A percentile compares a stretch with the other conserved stretches of the same genome.
These are phyloP conservation scores for Microtus ochrogaster DNA, from an alignment of 2,113 vertebrate species.

Conservation along the genomic window DNA sequence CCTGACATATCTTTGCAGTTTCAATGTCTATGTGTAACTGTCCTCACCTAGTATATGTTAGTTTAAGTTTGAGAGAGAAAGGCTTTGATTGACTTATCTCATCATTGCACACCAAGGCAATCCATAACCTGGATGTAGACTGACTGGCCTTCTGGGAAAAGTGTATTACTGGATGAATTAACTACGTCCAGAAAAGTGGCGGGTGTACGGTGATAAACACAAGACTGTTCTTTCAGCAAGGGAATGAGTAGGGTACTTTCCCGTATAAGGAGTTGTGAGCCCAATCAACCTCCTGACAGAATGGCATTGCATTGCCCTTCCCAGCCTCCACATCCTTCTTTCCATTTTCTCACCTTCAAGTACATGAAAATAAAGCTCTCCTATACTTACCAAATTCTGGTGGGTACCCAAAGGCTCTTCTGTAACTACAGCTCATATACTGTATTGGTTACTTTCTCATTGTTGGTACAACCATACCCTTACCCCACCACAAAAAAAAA, in stretches of 20 bases:
- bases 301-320: neutral
- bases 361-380: neutral
- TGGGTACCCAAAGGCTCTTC: neutral
- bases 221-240: neutral
- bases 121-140: neutral
- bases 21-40: neutral
- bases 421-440: neutral
- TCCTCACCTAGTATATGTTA: neutral
- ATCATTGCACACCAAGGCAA: constrained; percentile 19
- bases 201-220: neutral
- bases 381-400: neutral
- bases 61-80: constrained; percentile 51
- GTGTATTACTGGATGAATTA: neutral
- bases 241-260: neutral
- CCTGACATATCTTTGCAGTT: neutral
- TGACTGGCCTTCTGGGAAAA: neutral
- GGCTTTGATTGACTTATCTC: constrained; percentile 41
- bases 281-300: neutral
- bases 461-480: neutral
- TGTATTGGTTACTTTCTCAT: neutral
- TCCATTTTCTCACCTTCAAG: neutral
- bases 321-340: neutral
- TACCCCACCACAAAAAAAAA: neutral
- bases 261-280: neutral
- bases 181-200: neutral